These are phyloP conservation scores for Drosophila oshimai DNA, from an alignment of 1,140 invertebrate genomes.

Conservation along the genomic window DNA sequence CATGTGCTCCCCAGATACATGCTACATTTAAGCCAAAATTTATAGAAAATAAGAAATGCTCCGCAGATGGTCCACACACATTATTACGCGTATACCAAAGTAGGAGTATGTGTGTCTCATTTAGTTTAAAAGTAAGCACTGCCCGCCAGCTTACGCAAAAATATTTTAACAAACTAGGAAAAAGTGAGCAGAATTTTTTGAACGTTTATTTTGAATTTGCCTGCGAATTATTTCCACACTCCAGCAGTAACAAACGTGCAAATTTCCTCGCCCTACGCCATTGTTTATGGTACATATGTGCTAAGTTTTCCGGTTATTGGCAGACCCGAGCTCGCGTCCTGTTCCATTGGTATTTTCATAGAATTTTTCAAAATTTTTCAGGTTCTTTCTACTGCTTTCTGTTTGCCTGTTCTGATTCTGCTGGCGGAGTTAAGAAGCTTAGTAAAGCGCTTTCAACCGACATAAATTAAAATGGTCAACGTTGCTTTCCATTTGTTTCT, in stretches of 20 bases:
- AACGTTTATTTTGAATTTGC: no score
- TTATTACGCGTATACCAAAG: background rate
- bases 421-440: conserved; percentile 72
- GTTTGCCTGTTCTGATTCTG: conserved; percentile 34
- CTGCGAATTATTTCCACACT: conserved; percentile 67
- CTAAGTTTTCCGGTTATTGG: conserved; percentile 75
- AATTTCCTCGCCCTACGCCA: conserved; percentile 44
- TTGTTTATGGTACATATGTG: conserved; percentile 72
- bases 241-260: background rate
- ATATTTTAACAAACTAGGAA: conserved; percentile 60
- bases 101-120: conserved; percentile 3
- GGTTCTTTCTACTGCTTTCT: conserved; percentile 29
- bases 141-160: no score
- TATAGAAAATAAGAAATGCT: conserved; percentile 82
- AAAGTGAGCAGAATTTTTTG: conserved; percentile 60
- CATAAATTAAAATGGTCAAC: conserved; percentile 79
- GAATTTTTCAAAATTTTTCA: no score
- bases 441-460: conserved; percentile 62
- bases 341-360: no score
- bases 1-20: conserved; percentile 82
- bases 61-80: background rate
- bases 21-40: conserved; percentile 90
- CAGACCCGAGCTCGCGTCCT: conserved; percentile 32
- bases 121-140: conserved; percentile 39
- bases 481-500: conserved; percentile 47